phyloP scores from a whole-genome alignment of 2,113 vertebrate species.

The Pygoscelis antarcticus region DNA sequence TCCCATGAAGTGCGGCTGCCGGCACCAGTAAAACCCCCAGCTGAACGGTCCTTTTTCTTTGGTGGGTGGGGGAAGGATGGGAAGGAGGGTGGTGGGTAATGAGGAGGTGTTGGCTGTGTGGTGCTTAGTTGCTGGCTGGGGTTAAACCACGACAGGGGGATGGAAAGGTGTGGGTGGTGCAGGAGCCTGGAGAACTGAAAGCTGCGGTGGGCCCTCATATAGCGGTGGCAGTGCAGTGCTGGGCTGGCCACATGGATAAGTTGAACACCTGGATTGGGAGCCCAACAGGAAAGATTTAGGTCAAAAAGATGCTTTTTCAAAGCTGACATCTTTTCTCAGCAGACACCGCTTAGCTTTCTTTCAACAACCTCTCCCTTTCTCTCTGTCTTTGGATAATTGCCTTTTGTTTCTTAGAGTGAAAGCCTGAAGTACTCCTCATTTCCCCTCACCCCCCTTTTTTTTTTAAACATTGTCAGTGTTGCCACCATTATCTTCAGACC shows the following conservation, averaged over 20 bases:
- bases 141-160: no score
- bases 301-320: not conserved
- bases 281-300: not conserved
- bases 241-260: not conserved
- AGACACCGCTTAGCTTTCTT: not conserved
- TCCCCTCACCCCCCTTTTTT: no score
- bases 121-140: no score
- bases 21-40: not conserved
- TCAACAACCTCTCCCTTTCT: not conserved
- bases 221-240: accelerated
- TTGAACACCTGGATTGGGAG: not conserved
- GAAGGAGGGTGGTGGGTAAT: no score
- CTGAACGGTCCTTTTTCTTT: not conserved
- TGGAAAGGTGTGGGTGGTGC: not conserved
- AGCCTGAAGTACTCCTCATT: not conserved
- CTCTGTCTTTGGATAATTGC: not conserved
- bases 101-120: no score
- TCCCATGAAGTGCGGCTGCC: not conserved
- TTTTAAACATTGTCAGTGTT: not conserved
- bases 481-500: not conserved
- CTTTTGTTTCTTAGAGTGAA: not conserved
- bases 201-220: accelerated
- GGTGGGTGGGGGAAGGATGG: no score
- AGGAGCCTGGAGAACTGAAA: not conserved
- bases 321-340: not conserved